These are phyloP conservation scores for Calidris pygmaea DNA, from an alignment of 2,113 vertebrate genomes.

Conservation along the genomic window DNA sequence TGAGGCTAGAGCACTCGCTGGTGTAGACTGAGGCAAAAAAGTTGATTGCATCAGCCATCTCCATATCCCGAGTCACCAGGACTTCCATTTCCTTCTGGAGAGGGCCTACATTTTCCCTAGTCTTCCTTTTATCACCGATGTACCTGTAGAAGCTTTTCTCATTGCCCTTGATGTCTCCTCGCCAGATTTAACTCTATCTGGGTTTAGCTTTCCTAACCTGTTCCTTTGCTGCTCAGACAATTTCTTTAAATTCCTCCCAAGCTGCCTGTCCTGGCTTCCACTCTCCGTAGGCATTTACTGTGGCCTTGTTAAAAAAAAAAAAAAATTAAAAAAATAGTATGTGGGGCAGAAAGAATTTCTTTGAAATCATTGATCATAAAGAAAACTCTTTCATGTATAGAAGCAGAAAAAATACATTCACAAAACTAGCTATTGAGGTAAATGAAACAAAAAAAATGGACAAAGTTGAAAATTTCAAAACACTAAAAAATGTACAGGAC, in stretches of 20 bases:
- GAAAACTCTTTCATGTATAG: not conserved
- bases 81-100: not conserved
- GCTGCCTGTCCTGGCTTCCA: not conserved
- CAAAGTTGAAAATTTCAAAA: conserved; percentile 14
- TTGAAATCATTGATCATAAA: not conserved
- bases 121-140: not conserved
- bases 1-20: not conserved
- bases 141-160: not conserved
- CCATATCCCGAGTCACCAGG: not conserved
- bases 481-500: not conserved
- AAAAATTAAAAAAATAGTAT: not conserved
- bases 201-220: not conserved
- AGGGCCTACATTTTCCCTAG: not conserved
- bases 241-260: not conserved
- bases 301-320: not conserved
- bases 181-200: not conserved
- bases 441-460: not conserved
- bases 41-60: not conserved
- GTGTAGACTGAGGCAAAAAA: not conserved
- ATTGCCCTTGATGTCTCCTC: not conserved
- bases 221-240: not conserved
- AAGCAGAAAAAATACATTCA: not conserved
- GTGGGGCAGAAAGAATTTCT: not conserved
- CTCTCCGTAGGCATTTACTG: not conserved
- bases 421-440: conserved; percentile 9